A percentile compares a stretch with the other conserved stretches of the same genome.
Evolutionary conservation across 2,888 invertebrate species (phyloP).

Genomic region (Thelaira solivaga): DNA sequence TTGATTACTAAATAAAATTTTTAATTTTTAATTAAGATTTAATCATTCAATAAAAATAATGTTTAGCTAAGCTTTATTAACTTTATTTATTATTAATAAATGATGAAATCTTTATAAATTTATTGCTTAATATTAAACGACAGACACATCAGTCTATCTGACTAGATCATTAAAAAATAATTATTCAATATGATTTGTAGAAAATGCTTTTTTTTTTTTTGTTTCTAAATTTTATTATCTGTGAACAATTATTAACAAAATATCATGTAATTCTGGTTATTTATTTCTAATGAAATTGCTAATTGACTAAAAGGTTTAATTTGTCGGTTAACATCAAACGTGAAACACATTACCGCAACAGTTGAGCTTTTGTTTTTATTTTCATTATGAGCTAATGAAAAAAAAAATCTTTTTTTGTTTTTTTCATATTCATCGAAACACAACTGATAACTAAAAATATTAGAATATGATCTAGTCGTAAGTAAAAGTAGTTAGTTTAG

Average conservation of each 20-base stretch:
- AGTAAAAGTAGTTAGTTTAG: too few relatives aligned
- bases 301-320: slow-evolving; percentile 13
- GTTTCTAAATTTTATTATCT: too few relatives aligned
- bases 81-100: background rate
- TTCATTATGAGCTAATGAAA: too few relatives aligned
- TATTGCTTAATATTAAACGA: background rate
- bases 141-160: background rate
- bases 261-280: slow-evolving; percentile 2
- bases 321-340: slow-evolving; percentile 40
- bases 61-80: background rate
- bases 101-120: background rate
- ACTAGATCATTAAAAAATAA: slow-evolving; percentile 1
- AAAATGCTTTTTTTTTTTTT: background rate
- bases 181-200: background rate
- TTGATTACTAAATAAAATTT: too few relatives aligned
- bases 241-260: background rate
- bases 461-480: slow-evolving; percentile 58
- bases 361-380: slow-evolving; percentile 21
- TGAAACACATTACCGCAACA: slow-evolving; percentile 21
- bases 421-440: slow-evolving; percentile 23
- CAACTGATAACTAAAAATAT: slow-evolving; percentile 46
- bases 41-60: background rate
- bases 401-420: too few relatives aligned
- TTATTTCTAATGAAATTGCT: slow-evolving; percentile 42
- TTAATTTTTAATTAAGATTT: too few relatives aligned